A percentile compares a stretch with the other conserved stretches of the same genome.
Conservation (phyloP, 2,888 invertebrate genomes). For the Mythimna impura region DNA sequence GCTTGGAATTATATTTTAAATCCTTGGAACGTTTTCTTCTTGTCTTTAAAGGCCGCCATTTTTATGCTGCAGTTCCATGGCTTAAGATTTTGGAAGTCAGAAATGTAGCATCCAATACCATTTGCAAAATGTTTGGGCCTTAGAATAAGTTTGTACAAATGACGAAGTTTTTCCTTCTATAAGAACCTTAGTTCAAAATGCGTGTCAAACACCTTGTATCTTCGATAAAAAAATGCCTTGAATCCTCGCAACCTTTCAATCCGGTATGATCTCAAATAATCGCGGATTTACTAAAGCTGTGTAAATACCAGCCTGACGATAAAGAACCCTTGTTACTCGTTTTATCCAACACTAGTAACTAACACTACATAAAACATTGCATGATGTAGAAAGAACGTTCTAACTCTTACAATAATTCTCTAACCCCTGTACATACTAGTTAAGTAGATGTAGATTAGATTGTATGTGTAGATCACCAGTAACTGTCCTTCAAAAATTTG, state of each 20-base stretch:
- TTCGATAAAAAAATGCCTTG: conserved; percentile 20
- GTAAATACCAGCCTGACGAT: conserved; percentile 81
- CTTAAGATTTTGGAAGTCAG: background rate
- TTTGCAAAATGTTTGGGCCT: conserved; percentile 47
- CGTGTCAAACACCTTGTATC: conserved; percentile 30
- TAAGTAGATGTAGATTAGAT: conserved; percentile 59
- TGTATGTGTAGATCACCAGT: conserved; percentile 41
- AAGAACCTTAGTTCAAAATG: conserved; percentile 48
- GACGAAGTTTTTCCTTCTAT: conserved; percentile 12
- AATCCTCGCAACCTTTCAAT: conserved; percentile 49
- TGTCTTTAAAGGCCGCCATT: background rate
- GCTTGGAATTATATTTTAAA: conserved; percentile 1
- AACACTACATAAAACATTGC: conserved; percentile 72
- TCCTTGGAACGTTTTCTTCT: background rate
- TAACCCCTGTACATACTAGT: conserved; percentile 60
- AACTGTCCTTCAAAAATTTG: conserved; percentile 28
- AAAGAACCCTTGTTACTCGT: conserved; percentile 88
- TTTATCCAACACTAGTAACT: conserved; percentile 85
- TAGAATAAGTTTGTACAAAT: conserved; percentile 38
- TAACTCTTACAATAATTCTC: conserved; percentile 57
- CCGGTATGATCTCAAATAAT: conserved; percentile 36
- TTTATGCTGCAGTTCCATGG: background rate
- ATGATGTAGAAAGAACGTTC: conserved; percentile 57
- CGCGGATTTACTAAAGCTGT: conserved; percentile 65
- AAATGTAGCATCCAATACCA: background rate